Evolutionary conservation across 2,888 invertebrate genomes (phyloP).

Genomic region (Lagria hirta): DNA sequence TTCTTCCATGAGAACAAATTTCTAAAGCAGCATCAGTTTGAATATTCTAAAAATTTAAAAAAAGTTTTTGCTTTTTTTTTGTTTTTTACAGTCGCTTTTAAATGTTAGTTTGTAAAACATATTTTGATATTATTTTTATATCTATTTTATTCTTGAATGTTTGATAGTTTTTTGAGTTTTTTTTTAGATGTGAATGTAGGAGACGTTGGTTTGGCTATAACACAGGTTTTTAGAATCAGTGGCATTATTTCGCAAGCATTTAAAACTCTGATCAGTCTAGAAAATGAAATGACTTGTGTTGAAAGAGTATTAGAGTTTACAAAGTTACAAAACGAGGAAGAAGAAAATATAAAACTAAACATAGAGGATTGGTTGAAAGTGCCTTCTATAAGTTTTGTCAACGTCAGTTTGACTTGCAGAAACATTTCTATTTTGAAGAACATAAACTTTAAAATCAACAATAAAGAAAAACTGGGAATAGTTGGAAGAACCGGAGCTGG

Average conservation of each 20-base stretch:
- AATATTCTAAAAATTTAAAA: too few relatives aligned
- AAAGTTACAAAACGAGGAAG: slow-evolving; percentile 53
- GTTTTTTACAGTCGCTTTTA: too few relatives aligned
- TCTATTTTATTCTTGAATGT: too few relatives aligned
- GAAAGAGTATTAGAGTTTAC: slow-evolving; percentile 66
- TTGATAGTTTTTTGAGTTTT: too few relatives aligned
- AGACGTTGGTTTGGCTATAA: slow-evolving; percentile 63
- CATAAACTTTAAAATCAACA: slow-evolving; percentile 65
- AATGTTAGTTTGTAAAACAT: too few relatives aligned
- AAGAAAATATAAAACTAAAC: slow-evolving; percentile 40
- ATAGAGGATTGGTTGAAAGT: slow-evolving; percentile 75
- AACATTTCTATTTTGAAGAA: slow-evolving; percentile 71
- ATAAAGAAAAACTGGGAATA: slow-evolving; percentile 72
- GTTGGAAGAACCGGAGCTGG: slow-evolving; percentile 84
- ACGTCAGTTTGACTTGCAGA: slow-evolving; percentile 71
- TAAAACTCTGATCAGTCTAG: too few relatives aligned
- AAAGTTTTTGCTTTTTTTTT: too few relatives aligned
- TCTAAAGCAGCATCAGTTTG: too few relatives aligned
- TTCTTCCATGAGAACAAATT: too few relatives aligned
- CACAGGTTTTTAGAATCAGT: too few relatives aligned
- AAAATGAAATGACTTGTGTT: slow-evolving; percentile 83
- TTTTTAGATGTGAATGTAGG: slow-evolving; percentile 38
- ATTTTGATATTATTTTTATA: too few relatives aligned
- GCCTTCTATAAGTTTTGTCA: slow-evolving; percentile 68
- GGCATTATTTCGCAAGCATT: too few relatives aligned